A percentile compares a stretch with the other conserved stretches of the same genome.
These are phyloP conservation scores for Pteromalus puparum DNA, from an alignment of 1,140 invertebrate genomes.

Conservation along the genomic window DNA sequence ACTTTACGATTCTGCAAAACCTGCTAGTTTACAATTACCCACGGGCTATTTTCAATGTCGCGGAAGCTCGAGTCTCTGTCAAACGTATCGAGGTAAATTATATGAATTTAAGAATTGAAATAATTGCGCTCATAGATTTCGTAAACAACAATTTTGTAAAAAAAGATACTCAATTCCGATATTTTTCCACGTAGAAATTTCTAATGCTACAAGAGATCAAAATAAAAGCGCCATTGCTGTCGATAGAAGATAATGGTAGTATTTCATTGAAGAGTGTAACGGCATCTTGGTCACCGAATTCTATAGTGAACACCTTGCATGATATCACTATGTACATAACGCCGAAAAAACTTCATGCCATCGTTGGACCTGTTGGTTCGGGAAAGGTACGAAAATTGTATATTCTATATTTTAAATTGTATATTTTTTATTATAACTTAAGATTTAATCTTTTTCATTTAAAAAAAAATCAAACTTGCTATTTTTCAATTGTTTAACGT, in stretches of 20 bases:
- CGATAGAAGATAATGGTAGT: slow-evolving; percentile 56
- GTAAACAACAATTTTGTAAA: background rate
- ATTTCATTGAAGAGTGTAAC: slow-evolving; percentile 74
- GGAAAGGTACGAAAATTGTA: slow-evolving; percentile 81
- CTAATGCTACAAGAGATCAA: slow-evolving; percentile 57
- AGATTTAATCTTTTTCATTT: too few relatives aligned
- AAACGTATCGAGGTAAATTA: slow-evolving; percentile 77
- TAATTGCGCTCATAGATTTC: background rate
- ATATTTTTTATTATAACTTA: background rate
- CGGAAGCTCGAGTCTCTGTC: slow-evolving; percentile 81
- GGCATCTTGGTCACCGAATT: slow-evolving; percentile 78
- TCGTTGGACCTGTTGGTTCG: slow-evolving; percentile 88
- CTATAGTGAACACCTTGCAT: slow-evolving; percentile 76
- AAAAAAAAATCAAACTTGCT: too few relatives aligned
- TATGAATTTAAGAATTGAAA: slow-evolving; percentile 45
- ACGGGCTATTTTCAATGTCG: slow-evolving; percentile 76
- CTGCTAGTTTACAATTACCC: slow-evolving; percentile 85
- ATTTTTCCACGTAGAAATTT: slow-evolving; percentile 71
- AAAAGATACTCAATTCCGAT: slow-evolving; percentile 55
- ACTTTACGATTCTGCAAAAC: slow-evolving; percentile 84
- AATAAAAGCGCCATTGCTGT: slow-evolving; percentile 45
- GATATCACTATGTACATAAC: slow-evolving; percentile 80
- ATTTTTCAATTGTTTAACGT: too few relatives aligned
- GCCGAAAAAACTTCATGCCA: slow-evolving; percentile 82
- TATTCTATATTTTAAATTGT: background rate